phyloP scores from a whole-genome alignment of 2,113 vertebrate genomes.

The Atrichornis clamosus region DNA sequence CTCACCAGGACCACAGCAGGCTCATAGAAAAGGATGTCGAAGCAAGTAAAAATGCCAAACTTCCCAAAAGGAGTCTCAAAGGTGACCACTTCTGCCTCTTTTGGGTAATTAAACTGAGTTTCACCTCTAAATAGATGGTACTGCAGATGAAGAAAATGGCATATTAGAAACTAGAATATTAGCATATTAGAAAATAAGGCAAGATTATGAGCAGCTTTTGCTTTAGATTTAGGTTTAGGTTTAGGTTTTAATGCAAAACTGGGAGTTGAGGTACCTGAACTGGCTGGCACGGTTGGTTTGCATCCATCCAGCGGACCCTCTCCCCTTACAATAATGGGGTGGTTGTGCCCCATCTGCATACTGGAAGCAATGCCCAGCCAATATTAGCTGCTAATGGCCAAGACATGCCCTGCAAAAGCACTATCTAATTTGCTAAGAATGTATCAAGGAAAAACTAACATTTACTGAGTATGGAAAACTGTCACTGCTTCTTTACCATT shows the following conservation, averaged over 20 bases:
- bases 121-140: slow-evolving; percentile 83
- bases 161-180: background rate
- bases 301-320: background rate
- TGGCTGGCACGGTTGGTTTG: background rate
- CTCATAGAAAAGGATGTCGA: slow-evolving; percentile 85
- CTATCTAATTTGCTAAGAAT: background rate
- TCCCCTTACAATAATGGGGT: background rate
- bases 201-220: background rate
- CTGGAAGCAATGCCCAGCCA: background rate
- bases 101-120: slow-evolving; percentile 75
- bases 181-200: background rate
- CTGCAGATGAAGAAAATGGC: slow-evolving; percentile 27
- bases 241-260: background rate
- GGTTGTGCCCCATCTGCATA: background rate
- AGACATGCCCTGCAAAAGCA: background rate
- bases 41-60: slow-evolving; percentile 89
- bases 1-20: slow-evolving; percentile 75
- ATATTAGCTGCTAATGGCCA: background rate
- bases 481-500: background rate
- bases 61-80: slow-evolving; percentile 88
- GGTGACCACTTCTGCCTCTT: slow-evolving; percentile 69
- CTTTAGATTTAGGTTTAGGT: too few species aligned
- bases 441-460: background rate
- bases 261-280: background rate
- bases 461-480: background rate